Conservation (phyloP, 2,113 vertebrate species). For the Hipposideros armiger region DNA sequence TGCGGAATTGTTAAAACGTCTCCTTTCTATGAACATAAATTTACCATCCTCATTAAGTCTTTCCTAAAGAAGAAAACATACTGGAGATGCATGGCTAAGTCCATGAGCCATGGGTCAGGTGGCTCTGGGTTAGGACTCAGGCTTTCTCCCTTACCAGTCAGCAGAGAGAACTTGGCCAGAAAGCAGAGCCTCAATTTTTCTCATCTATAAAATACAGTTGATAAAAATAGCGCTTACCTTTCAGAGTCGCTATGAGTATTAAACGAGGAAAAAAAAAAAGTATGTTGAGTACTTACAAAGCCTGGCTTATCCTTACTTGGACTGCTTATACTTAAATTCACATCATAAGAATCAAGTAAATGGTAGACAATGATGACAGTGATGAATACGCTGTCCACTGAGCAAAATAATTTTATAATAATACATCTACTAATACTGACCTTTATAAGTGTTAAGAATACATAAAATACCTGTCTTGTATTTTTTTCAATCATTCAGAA, state of each 20-base stretch:
- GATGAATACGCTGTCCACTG: neutral
- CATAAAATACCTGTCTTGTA: neutral
- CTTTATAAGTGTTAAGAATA: slow-evolving; percentile 21
- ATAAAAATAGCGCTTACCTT: neutral
- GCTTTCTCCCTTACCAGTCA: neutral
- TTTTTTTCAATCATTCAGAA: slow-evolving; percentile 28
- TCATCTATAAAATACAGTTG: neutral
- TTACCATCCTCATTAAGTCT: neutral
- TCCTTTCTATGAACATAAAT: neutral
- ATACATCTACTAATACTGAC: neutral
- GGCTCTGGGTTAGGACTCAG: neutral
- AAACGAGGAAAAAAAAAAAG: neutral
- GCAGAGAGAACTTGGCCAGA: neutral
- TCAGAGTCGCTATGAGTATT: neutral
- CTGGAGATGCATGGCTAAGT: neutral
- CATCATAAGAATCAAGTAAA: neutral
- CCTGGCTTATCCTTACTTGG: neutral
- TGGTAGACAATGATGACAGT: neutral
- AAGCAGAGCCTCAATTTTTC: neutral
- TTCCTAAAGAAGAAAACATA: neutral
- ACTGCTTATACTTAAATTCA: neutral
- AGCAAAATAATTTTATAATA: slow-evolving; percentile 19
- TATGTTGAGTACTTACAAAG: neutral
- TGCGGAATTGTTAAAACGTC: neutral
- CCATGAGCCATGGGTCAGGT: neutral